Evolutionary conservation across 2,113 vertebrate species (phyloP).

Genomic region (Malurus melanocephalus): DNA sequence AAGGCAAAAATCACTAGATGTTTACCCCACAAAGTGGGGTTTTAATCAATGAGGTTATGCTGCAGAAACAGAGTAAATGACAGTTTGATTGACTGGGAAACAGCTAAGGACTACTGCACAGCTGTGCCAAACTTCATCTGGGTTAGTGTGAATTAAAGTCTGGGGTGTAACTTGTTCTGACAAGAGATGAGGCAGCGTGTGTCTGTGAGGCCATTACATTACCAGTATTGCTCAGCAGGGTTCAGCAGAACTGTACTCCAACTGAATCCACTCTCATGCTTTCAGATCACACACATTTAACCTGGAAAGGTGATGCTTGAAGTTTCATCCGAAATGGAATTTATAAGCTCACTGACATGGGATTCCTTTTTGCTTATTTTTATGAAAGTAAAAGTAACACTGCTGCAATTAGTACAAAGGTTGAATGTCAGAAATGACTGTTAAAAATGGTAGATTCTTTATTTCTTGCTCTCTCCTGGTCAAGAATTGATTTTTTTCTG

Average conservation of each 20-base stretch:
- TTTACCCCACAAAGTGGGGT: not conserved
- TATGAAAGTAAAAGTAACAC: not conserved
- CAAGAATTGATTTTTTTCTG: not conserved
- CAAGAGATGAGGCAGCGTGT: not conserved
- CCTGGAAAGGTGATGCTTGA: not conserved
- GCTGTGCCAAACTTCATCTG: not conserved
- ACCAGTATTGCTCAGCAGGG: not conserved
- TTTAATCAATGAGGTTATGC: not conserved
- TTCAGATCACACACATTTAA: not conserved
- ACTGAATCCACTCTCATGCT: not conserved
- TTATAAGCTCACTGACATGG: not conserved
- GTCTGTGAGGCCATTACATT: not conserved
- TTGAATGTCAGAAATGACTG: not conserved
- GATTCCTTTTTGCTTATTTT: not conserved
- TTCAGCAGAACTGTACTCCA: not conserved
- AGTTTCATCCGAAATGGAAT: not conserved
- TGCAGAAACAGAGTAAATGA: not conserved
- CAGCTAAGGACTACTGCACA: not conserved
- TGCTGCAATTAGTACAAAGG: not conserved
- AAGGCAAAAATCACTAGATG: not conserved
- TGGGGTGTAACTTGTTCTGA: not conserved
- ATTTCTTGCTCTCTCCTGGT: not conserved
- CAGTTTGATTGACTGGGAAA: not conserved
- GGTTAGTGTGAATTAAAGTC: not conserved
- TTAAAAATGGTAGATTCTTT: not conserved